Evolutionary conservation across 2,888 invertebrate genomes (phyloP).

Genomic region (Empis stercorea): DNA sequence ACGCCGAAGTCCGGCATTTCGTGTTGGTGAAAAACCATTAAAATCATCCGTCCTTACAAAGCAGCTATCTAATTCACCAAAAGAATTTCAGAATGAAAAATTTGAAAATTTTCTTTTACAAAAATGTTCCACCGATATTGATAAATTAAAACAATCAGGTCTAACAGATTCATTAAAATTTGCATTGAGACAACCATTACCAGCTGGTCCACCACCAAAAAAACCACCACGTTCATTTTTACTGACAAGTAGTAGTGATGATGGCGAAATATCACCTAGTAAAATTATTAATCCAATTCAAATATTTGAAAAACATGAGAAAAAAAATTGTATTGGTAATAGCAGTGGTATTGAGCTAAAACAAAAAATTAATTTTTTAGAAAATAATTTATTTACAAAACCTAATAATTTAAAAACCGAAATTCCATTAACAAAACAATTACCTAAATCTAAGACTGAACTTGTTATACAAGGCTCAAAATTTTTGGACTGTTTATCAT

Average conservation of each 20-base stretch:
- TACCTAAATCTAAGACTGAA: constrained; percentile 19
- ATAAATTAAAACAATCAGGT: constrained; percentile 22
- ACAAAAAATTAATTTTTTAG: constrained; percentile 15
- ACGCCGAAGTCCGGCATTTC: constrained; percentile 45
- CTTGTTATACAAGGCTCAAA: constrained; percentile 15
- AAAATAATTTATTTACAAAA: constrained; percentile 20
- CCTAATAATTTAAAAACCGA: constrained; percentile 17
- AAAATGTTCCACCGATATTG: constrained; percentile 24
- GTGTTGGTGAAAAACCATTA: constrained; percentile 20
- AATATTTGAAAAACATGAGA: neutral
- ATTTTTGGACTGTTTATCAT: constrained; percentile 17
- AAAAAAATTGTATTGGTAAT: neutral
- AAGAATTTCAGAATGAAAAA: constrained; percentile 9
- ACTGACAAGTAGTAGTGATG: constrained; percentile 18
- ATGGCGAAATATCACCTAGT: constrained; percentile 9
- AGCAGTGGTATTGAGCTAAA: constrained; percentile 15
- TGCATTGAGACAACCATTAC: constrained; percentile 53
- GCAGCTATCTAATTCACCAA: constrained; percentile 15
- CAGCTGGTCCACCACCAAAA: constrained; percentile 57
- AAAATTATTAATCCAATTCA: constrained; percentile 8
- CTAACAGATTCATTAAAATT: constrained; percentile 47
- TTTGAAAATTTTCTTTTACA: constrained; percentile 18
- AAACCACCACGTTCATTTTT: constrained; percentile 59
- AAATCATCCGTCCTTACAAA: constrained; percentile 16
- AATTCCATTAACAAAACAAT: constrained; percentile 11